These are phyloP conservation scores for Propithecus perrieri DNA, from an alignment of 2,797 vertebrate species.

Conservation along the genomic window DNA sequence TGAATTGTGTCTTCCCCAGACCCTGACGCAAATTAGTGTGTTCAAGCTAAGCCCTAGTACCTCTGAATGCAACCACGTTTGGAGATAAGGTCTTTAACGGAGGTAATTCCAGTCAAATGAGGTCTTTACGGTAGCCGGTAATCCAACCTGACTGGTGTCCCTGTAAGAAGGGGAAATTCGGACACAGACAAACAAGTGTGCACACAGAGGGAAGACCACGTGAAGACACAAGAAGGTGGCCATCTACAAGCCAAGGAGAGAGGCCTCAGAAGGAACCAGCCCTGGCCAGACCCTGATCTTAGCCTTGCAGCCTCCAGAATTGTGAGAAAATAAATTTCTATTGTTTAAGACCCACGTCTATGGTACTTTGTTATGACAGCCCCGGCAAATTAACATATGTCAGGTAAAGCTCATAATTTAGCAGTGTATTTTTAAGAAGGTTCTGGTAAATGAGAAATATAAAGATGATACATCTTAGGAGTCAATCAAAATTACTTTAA, in stretches of 20 bases:
- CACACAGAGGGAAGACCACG: not conserved
- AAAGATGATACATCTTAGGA: not conserved
- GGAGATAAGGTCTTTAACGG: not conserved
- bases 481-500: not conserved
- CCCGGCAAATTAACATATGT: not conserved
- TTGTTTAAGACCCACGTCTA: not conserved
- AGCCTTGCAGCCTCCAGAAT: not conserved
- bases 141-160: not conserved
- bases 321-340: not conserved
- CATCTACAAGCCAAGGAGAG: not conserved
- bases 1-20: fast-evolving
- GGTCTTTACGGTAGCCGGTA: not conserved
- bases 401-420: not conserved
- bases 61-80: not conserved
- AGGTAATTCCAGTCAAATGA: not conserved
- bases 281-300: not conserved
- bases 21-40: not conserved
- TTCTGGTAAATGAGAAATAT: not conserved
- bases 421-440: not conserved
- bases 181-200: not conserved
- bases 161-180: not conserved
- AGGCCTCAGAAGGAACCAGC: not conserved
- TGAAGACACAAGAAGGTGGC: not conserved
- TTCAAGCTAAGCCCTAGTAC: not conserved
- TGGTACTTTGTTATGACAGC: not conserved